Evolutionary conservation across 2,113 vertebrate genomes (phyloP), one percentile per base, ranked within the genome.

Genomic region (Prinia subflava): DNA sequence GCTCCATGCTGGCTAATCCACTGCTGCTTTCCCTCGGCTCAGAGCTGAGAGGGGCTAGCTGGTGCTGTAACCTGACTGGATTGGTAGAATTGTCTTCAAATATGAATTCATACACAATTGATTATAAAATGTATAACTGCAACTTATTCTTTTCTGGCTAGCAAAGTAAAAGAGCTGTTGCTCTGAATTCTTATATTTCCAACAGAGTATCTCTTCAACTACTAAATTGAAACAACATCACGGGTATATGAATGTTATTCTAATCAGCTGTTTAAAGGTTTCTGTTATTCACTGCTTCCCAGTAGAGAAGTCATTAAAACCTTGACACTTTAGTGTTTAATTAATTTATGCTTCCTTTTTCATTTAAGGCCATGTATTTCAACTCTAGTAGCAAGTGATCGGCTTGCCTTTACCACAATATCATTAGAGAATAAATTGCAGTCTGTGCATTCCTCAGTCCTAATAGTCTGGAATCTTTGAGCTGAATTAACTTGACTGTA

Each of bases 361-460:
- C 28, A 50, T 93, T 95, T 96, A 94, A 75, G 47, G 59, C 28
- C 25, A 2, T 22, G 8, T 65, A 83, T 93, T 94, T 85, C 70
- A 79, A 74, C 0, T 2, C 39, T 35, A 70, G 17, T 75, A 67
- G 44, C 35, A 95, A 90, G 85, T 81, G 82, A 67, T 75, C 81
- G n/a, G 60, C 79, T 92, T 90, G 71, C 44, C 69, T 86, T 95
- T 86, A 68, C 37, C 37, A 71, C 52, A 83, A 22, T 75, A 83
- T 86, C 52, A 68, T 86, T 87, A 92, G n/a, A 94, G 60, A 94
- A 94, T 71, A 94, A 94, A 90, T 96, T 93, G 60, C 25, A 33
- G 39, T 56, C 6, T 60, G 52, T 83, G 24, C 90, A 87, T 94
- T 78, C 47, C 18, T 77, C 25, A 30, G 41, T 75, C 15, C 47